phyloP scores from a whole-genome alignment of 2,113 vertebrate genomes.

The Catharus minimus region DNA sequence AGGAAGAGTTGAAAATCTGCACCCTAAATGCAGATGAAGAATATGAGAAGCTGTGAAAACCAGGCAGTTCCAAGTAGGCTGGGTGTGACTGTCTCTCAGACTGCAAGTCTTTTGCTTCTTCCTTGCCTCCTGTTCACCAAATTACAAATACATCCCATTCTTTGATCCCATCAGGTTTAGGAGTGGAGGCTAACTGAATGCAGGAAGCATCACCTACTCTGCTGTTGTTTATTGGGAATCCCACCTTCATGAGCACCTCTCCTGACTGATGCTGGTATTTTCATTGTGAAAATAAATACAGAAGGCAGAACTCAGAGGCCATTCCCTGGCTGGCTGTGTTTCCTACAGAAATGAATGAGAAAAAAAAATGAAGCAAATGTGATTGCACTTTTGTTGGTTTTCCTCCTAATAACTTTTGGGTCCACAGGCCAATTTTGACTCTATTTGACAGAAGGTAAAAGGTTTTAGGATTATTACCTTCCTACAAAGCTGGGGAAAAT shows the following conservation, averaged over 20 bases:
- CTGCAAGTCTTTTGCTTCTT: neutral
- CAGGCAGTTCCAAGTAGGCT: neutral
- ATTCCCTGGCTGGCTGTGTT: neutral
- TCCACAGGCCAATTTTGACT: slow-evolving; percentile 26
- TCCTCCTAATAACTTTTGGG: slow-evolving; percentile 30
- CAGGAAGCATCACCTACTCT: neutral
- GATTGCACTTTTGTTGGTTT: slow-evolving; percentile 11
- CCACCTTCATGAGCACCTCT: rapidly evolving
- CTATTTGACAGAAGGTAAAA: slow-evolving; percentile 53
- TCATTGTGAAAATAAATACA: neutral
- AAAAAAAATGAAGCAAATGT: neutral
- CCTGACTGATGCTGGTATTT: neutral
- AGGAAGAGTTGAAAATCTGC: neutral
- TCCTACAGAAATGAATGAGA: neutral
- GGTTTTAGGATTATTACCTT: slow-evolving; percentile 25
- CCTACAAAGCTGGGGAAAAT: slow-evolving; percentile 27
- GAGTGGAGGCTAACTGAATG: neutral
- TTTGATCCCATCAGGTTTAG: neutral
- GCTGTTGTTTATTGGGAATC: neutral
- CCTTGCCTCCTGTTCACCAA: neutral
- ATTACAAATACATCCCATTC: neutral
- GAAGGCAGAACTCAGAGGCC: neutral
- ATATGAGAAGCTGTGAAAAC: neutral
- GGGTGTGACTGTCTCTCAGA: neutral
- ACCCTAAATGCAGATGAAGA: neutral